phyloP scores from a whole-genome alignment of 1,140 invertebrate species.

The Drosophila ananassae region DNA sequence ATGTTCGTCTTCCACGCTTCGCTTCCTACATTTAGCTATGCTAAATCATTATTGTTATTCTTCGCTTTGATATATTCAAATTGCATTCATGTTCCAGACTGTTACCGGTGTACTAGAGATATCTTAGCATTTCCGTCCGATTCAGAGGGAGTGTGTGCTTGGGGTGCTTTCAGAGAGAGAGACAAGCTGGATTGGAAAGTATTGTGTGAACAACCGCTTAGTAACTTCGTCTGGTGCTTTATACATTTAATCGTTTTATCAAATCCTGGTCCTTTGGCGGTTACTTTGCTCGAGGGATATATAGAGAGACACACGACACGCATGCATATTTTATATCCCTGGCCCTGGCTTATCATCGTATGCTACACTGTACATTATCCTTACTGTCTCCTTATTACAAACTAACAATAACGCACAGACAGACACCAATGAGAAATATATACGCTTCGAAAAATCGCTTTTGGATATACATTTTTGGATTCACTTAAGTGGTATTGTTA shows the following conservation, averaged over 20 bases:
- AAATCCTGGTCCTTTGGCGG: constrained; percentile 58
- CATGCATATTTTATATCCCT: constrained; percentile 16
- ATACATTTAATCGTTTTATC: constrained; percentile 57
- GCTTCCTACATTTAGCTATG: constrained; percentile 71
- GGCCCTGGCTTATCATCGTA: constrained; percentile 35
- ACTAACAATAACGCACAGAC: constrained; percentile 63
- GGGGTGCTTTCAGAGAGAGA: constrained; percentile 31
- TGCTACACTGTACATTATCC: constrained; percentile 53
- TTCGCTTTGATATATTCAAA: constrained; percentile 65
- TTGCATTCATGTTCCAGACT: constrained; percentile 53
- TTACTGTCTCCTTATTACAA: constrained; percentile 36
- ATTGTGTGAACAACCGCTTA: constrained; percentile 67
- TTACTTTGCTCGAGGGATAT: constrained; percentile 23
- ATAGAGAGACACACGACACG: constrained; percentile 3
- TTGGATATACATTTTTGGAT: constrained; percentile 18
- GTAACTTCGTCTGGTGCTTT: constrained; percentile 64
- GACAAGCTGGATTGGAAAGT: constrained; percentile 41
- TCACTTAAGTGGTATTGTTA: constrained; percentile 23
- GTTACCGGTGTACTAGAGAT: constrained; percentile 30
- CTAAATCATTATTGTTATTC: constrained; percentile 75
- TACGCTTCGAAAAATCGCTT: constrained; percentile 21
- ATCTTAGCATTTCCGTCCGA: not conserved
- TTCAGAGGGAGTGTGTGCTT: not conserved
- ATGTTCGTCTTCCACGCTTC: constrained; percentile 32
- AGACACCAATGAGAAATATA: constrained; percentile 39